Evolutionary conservation across 1,140 invertebrate genomes (phyloP).

Genomic region (Plectrocnemia conspersa): DNA sequence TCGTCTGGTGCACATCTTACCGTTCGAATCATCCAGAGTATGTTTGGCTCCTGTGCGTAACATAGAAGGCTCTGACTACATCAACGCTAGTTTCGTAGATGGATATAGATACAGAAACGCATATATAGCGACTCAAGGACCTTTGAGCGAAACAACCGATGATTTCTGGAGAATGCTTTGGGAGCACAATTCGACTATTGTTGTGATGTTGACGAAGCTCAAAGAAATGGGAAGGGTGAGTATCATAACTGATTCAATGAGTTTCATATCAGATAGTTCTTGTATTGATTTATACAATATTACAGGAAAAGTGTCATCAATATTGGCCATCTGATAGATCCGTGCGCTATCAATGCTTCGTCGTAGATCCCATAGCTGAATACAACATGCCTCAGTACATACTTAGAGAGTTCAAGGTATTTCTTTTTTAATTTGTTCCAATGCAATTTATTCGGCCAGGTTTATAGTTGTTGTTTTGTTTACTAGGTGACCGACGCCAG

Average conservation of each 20-base stretch:
- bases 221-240: conserved; percentile 94
- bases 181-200: conserved; percentile 99
- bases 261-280: not conserved
- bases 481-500: conserved; percentile 76
- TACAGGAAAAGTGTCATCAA: conserved; percentile 94
- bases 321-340: conserved; percentile 99
- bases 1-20: conserved; percentile 93
- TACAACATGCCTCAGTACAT: conserved; percentile 99
- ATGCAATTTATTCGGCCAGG: no score
- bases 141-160: conserved; percentile 90
- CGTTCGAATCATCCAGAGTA: conserved; percentile 93
- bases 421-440: no score
- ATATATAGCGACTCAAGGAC: conserved; percentile 98
- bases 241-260: conserved; percentile 22
- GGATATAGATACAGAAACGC: conserved; percentile 87
- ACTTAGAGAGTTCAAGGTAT: conserved; percentile 92
- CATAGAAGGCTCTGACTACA: conserved; percentile 96
- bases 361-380: conserved; percentile 98
- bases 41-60: conserved; percentile 87
- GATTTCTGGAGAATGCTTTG: conserved; percentile 99
- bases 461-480: not conserved
- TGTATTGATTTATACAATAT: conserved; percentile 17
- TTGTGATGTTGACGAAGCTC: conserved; percentile 97
- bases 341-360: conserved; percentile 92
- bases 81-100: conserved; percentile 98